Percentiles rank a stretch among this genome's conserved stretches.
Evolutionary conservation across 2,888 invertebrate genomes (phyloP).

Genomic region (Pseudeuparius sepicola): DNA sequence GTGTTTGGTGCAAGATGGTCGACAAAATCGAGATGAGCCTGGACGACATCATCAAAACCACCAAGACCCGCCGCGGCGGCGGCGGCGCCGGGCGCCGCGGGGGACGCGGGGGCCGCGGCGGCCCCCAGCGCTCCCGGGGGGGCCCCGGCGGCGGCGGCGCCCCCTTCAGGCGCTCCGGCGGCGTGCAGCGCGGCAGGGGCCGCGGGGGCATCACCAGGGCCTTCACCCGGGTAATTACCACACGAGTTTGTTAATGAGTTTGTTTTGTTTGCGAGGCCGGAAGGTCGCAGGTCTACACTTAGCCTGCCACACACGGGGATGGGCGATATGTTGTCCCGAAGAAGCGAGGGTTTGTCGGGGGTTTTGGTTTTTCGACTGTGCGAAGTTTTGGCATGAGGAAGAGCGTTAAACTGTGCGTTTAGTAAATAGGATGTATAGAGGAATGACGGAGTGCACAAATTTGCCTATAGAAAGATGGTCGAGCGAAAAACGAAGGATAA

Average conservation of each 20-base stretch:
- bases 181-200: constrained; percentile 57
- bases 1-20: too few relatives aligned
- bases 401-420: too few relatives aligned
- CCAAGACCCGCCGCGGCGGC: constrained; percentile 57
- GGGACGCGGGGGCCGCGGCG: constrained; percentile 28
- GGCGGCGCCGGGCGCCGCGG: constrained; percentile 45
- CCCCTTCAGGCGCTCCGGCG: constrained; percentile 54
- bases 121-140: constrained; percentile 25
- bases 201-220: constrained; percentile 56
- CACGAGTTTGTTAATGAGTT: constrained; percentile 12
- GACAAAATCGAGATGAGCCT: constrained; percentile 96
- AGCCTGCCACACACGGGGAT: too few relatives aligned
- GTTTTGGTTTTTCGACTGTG: background rate
- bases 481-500: too few relatives aligned
- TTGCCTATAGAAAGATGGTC: too few relatives aligned
- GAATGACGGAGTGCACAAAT: too few relatives aligned
- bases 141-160: constrained; percentile 37
- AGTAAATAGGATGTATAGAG: too few relatives aligned
- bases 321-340: too few relatives aligned
- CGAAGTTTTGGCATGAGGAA: background rate
- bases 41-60: constrained; percentile 91
- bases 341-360: too few relatives aligned
- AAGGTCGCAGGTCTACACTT: constrained; percentile 2
- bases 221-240: constrained; percentile 66
- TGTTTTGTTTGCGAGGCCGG: constrained; percentile 24